These are phyloP conservation scores for Thalpophila matura DNA, from an alignment of 2,888 invertebrate species.

Conservation along the genomic window DNA sequence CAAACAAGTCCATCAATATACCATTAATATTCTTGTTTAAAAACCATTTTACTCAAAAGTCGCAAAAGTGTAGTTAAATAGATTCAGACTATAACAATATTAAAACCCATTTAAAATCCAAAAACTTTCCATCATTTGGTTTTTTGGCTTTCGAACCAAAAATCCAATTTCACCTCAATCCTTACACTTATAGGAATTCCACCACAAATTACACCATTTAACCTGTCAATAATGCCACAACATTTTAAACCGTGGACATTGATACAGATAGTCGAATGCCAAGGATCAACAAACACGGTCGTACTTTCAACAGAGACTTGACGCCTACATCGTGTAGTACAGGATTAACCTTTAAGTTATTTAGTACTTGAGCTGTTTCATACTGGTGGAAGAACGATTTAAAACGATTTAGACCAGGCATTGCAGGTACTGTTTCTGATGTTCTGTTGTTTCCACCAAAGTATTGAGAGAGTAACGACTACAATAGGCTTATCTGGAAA, in stretches of 20 bases:
- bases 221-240: slow-evolving; percentile 36
- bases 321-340: slow-evolving; percentile 48
- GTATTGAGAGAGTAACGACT: background rate
- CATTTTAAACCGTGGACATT: slow-evolving; percentile 43
- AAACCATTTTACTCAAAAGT: too few species aligned
- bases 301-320: slow-evolving; percentile 57
- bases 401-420: slow-evolving; percentile 24
- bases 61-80: too few species aligned
- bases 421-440: slow-evolving; percentile 13
- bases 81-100: too few species aligned
- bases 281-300: slow-evolving; percentile 58
- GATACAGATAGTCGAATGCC: slow-evolving; percentile 60
- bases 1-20: too few species aligned
- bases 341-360: slow-evolving; percentile 63
- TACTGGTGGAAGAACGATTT: slow-evolving; percentile 27
- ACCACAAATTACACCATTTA: slow-evolving; percentile 39
- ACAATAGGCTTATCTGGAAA: too few species aligned
- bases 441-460: background rate
- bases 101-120: too few species aligned
- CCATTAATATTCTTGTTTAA: too few species aligned
- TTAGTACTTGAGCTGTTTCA: slow-evolving; percentile 52
- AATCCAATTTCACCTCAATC: slow-evolving; percentile 14
- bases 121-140: background rate
- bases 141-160: background rate
- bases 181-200: slow-evolving; percentile 23